phyloP scores from a whole-genome alignment of 2,888 invertebrate species.

The Petrolisthes manimaculis region DNA sequence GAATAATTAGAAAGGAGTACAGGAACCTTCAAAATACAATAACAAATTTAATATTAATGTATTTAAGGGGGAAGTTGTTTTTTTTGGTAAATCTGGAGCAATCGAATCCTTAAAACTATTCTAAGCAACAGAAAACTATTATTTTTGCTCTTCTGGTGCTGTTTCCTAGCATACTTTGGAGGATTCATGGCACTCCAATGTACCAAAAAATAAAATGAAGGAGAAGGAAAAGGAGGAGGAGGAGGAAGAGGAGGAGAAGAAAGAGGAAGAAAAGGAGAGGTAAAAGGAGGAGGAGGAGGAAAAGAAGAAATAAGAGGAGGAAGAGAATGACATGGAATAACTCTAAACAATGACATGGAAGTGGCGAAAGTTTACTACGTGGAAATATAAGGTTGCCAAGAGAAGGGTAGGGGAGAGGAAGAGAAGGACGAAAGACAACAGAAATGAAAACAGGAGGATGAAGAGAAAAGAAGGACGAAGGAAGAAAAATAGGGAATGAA shows the following conservation, averaged over 20 bases:
- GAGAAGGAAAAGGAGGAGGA: neutral
- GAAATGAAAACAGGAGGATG: neutral
- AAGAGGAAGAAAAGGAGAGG: neutral
- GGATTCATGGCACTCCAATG: no score
- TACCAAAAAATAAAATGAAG: no score
- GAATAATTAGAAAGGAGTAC: neutral
- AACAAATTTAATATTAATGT: neutral
- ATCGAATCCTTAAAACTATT: no score
- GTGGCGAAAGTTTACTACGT: neutral
- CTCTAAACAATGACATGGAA: neutral
- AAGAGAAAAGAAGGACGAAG: neutral
- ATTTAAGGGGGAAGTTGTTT: neutral
- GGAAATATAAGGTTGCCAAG: no score
- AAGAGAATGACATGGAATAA: neutral
- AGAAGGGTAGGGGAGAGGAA: no score
- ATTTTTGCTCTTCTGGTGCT: no score
- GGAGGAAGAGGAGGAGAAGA: neutral
- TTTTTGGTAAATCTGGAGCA: no score
- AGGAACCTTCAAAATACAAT: neutral
- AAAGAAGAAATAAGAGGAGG: neutral
- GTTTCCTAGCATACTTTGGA: no score
- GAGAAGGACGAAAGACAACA: no score
- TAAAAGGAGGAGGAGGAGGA: neutral
- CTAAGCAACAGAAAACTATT: no score
- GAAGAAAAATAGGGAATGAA: neutral